Percentiles rank a stretch among this genome's conserved stretches.
Conservation (phyloP, 1,140 invertebrate species). For the Meteorus sp. region DNA sequence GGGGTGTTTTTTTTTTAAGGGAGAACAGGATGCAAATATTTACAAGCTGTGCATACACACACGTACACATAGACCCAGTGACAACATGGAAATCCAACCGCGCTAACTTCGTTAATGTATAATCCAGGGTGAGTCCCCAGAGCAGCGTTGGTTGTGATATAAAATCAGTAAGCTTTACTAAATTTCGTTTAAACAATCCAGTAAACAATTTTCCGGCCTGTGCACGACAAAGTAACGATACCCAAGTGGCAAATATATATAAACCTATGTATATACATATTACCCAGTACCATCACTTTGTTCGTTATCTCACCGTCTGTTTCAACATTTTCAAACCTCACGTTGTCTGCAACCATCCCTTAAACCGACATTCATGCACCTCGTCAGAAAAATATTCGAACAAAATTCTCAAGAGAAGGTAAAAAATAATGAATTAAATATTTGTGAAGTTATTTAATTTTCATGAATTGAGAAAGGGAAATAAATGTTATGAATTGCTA, state of each 20-base stretch:
- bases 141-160: slow-evolving; percentile 55
- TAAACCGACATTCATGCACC: too few relatives aligned
- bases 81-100: slow-evolving; percentile 1
- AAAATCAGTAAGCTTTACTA: slow-evolving; percentile 61
- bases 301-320: neutral
- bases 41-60: neutral
- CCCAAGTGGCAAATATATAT: slow-evolving; percentile 44
- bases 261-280: neutral
- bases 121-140: slow-evolving; percentile 53
- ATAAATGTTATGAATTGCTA: too few relatives aligned
- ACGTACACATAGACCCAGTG: neutral
- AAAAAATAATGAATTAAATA: too few relatives aligned
- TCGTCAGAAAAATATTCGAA: too few relatives aligned
- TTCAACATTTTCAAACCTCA: neutral
- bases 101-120: slow-evolving; percentile 58
- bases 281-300: neutral
- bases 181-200: slow-evolving; percentile 61
- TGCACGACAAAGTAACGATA: slow-evolving; percentile 58
- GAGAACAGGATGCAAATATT: too few relatives aligned
- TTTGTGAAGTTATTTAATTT: too few relatives aligned
- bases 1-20: too few relatives aligned
- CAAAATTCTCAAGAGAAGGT: too few relatives aligned
- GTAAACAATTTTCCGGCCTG: slow-evolving; percentile 59
- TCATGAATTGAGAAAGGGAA: too few relatives aligned
- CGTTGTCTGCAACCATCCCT: too few relatives aligned